These are phyloP conservation scores for Pteropus alecto DNA, from an alignment of 2,113 vertebrate species.

Conservation along the genomic window DNA sequence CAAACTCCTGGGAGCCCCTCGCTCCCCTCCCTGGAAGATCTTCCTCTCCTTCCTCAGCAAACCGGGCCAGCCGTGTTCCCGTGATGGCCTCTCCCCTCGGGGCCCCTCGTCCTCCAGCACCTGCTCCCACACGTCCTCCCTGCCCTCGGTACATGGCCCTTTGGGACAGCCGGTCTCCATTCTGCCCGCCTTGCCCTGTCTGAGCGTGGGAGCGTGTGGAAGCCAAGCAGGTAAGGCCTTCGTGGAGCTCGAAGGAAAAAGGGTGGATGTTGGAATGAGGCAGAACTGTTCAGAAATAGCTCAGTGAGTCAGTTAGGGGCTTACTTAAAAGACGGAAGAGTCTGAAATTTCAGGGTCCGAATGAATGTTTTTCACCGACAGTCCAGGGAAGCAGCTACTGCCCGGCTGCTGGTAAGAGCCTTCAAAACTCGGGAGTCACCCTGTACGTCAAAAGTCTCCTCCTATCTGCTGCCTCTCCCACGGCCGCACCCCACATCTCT, in stretches of 20 bases:
- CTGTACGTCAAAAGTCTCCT: background rate
- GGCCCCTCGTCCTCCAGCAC: background rate
- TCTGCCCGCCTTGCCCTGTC: background rate
- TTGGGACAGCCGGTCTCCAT: background rate
- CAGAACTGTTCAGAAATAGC: background rate
- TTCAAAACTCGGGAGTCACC: background rate
- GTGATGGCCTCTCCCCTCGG: too few species aligned
- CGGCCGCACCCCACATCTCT: background rate
- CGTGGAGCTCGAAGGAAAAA: background rate
- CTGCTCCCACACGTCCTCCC: background rate
- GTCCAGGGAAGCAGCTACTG: background rate
- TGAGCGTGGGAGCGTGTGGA: fast-evolving
- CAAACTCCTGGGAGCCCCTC: background rate
- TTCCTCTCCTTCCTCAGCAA: background rate
- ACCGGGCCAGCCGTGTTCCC: background rate
- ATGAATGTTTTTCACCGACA: background rate
- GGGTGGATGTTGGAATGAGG: background rate
- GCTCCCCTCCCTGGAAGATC: background rate
- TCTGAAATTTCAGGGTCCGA: background rate
- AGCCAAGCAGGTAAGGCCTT: background rate
- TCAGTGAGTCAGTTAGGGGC: background rate
- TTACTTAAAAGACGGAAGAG: background rate
- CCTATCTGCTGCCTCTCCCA: background rate
- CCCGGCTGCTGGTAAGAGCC: background rate
- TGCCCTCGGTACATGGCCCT: background rate